Percentiles rank a stretch among this genome's conserved stretches.
phyloP scores from a whole-genome alignment of 1,140 invertebrate species.

The Dreissena rostriformis region DNA sequence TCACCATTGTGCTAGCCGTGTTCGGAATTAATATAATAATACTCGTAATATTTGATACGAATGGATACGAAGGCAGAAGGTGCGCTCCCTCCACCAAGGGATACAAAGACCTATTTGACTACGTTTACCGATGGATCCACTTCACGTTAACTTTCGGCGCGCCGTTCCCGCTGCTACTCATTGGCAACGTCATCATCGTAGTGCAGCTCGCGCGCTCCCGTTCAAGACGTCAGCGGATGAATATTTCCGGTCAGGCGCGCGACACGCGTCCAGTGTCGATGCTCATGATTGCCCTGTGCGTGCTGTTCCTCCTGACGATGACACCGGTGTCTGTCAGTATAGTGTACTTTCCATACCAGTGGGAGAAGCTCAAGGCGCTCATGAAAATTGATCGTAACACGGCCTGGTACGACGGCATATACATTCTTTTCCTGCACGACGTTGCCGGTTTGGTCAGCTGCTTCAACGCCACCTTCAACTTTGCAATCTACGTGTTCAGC shows the following conservation, averaged over 20 bases:
- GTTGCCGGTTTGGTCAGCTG: constrained; percentile 24
- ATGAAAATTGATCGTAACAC: not conserved
- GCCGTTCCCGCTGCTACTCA: constrained; percentile 23
- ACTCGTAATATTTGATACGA: constrained; percentile 15
- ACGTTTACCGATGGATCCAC: constrained; percentile 41
- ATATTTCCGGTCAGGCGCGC: not conserved
- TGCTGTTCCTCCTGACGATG: constrained; percentile 40
- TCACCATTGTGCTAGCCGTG: not conserved
- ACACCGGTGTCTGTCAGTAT: constrained; percentile 10
- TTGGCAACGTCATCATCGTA: constrained; percentile 36
- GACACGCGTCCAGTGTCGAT: constrained; percentile 19
- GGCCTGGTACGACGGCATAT: too few relatives aligned
- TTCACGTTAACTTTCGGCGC: constrained; percentile 7
- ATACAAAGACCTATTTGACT: constrained; percentile 6
- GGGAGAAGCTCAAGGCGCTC: constrained; percentile 1
- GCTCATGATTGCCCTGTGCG: constrained; percentile 23
- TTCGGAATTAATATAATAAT: constrained; percentile 23
- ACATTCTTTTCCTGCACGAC: constrained; percentile 16
- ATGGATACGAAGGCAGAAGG: not conserved
- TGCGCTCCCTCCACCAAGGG: too few relatives aligned
- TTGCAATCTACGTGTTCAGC: constrained; percentile 46
- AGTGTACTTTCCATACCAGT: constrained; percentile 7
- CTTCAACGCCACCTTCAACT: constrained; percentile 40
- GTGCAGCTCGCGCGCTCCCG: constrained; percentile 6
- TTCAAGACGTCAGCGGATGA: constrained; percentile 3